phyloP scores from a whole-genome alignment of 2,113 vertebrate species.

The Pholis gunnellus region DNA sequence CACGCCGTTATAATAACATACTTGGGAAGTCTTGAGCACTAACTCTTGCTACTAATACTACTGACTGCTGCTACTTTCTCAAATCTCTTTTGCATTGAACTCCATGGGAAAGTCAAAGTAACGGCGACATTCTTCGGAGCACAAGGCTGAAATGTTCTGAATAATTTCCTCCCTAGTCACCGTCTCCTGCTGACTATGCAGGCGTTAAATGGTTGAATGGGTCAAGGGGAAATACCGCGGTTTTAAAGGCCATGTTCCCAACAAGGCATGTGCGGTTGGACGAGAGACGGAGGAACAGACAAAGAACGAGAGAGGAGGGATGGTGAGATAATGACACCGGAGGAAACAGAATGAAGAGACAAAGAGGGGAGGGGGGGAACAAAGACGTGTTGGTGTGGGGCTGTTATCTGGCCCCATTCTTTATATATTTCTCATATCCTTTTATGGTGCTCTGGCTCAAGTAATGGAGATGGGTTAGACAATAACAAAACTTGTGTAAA shows the following conservation, averaged over 20 bases:
- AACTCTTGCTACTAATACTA: too few relatives aligned
- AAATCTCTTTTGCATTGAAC: conserved; percentile 3
- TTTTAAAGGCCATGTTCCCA: conserved; percentile 43
- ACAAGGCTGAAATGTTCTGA: conserved; percentile 14
- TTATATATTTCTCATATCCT: conserved; percentile 58
- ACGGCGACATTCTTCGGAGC: conserved; percentile 13
- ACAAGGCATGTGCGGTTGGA: conserved; percentile 42
- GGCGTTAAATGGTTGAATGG: conserved; percentile 37
- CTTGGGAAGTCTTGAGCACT: neutral
- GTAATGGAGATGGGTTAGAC: conserved; percentile 27
- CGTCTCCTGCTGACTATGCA: conserved; percentile 29
- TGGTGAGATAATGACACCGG: conserved; percentile 34
- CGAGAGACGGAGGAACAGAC: conserved; percentile 4
- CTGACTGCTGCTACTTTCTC: neutral
- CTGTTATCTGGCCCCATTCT: conserved; percentile 55
- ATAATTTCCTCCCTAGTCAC: conserved; percentile 42
- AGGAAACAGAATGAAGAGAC: conserved; percentile 22
- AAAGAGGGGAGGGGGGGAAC: neutral
- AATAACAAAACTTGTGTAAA: conserved; percentile 42
- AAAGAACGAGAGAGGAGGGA: conserved; percentile 14
- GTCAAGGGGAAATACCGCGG: conserved; percentile 56
- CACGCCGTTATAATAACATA: neutral
- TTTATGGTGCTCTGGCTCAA: conserved; percentile 57
- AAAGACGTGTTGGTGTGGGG: conserved; percentile 32
- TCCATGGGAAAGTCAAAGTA: neutral